Conservation (phyloP, 2,113 vertebrate genomes). For the Passer montanus region DNA sequence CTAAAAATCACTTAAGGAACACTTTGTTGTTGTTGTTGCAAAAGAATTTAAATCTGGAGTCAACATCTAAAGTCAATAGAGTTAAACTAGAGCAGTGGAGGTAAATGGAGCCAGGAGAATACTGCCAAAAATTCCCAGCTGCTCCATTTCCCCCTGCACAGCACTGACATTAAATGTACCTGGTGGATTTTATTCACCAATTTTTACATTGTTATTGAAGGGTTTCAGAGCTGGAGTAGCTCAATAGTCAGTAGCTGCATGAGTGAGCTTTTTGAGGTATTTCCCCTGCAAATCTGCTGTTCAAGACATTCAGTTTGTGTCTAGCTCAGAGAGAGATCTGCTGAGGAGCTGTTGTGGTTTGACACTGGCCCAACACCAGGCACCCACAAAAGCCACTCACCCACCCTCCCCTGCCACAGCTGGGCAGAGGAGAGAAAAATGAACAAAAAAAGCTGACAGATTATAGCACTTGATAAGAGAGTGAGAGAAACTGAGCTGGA, state of each 20-base stretch:
- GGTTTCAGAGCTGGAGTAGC: not conserved
- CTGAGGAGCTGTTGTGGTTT: not conserved
- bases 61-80: not conserved
- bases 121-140: not conserved
- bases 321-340: not conserved
- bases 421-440: not conserved
- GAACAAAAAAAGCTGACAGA: not conserved
- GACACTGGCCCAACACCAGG: not conserved
- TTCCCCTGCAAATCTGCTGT: not conserved
- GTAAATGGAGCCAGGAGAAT: not conserved
- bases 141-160: not conserved
- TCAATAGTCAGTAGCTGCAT: not conserved
- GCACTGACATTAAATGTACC: not conserved
- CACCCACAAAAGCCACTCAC: not conserved
- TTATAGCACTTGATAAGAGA: not conserved
- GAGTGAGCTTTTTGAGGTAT: not conserved
- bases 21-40: not conserved
- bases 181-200: not conserved
- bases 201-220: not conserved
- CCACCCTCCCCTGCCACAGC: not conserved
- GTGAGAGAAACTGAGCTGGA: not conserved
- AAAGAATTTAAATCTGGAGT: not conserved
- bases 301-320: fast-evolving
- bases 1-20: not conserved
- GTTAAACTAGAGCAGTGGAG: not conserved